Conservation (phyloP, 35 echinoderm and acorn worm species). For the Chiridota heheva region DNA sequence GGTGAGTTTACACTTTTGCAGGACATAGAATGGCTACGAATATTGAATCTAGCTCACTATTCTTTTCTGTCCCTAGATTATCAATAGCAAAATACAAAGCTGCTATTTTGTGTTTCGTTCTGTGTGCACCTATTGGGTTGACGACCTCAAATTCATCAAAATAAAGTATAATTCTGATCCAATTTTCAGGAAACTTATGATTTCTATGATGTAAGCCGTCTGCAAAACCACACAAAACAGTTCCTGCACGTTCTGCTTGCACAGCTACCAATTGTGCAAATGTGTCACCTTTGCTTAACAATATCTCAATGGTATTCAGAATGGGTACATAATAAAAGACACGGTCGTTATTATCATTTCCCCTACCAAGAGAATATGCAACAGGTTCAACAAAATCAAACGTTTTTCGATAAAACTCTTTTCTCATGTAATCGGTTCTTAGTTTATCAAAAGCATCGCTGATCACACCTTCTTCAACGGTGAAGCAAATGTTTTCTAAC, state of each 20-base stretch:
- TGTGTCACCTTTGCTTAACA: neutral
- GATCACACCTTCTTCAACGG: neutral
- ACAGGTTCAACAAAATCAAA: too few relatives aligned
- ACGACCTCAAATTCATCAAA: conserved; percentile 42
- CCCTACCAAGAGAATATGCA: too few relatives aligned
- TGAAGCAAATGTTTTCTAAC: neutral
- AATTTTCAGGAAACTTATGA: neutral
- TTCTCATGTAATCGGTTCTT: neutral
- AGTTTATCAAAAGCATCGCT: neutral
- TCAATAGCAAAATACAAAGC: conserved; percentile 30
- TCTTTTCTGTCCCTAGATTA: conserved; percentile 9
- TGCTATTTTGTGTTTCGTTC: conserved; percentile 27
- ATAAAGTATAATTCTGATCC: conserved; percentile 4
- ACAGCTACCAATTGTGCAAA: neutral
- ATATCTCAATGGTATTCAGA: conserved; percentile 3
- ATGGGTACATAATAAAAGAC: too few relatives aligned
- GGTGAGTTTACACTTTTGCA: conserved; percentile 8
- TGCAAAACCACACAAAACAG: conserved; percentile 1
- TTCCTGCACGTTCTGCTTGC: neutral
- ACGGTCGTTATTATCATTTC: too few relatives aligned
- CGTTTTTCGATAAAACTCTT: conserved; percentile 2
- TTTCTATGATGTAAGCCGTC: neutral
- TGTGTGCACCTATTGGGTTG: conserved; percentile 33
- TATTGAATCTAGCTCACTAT: conserved; percentile 5
- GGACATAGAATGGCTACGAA: conserved; percentile 29